Evolutionary conservation across 92 coral and sea anemone species (phyloP).

Genomic region (Zoanthus sociatus): DNA sequence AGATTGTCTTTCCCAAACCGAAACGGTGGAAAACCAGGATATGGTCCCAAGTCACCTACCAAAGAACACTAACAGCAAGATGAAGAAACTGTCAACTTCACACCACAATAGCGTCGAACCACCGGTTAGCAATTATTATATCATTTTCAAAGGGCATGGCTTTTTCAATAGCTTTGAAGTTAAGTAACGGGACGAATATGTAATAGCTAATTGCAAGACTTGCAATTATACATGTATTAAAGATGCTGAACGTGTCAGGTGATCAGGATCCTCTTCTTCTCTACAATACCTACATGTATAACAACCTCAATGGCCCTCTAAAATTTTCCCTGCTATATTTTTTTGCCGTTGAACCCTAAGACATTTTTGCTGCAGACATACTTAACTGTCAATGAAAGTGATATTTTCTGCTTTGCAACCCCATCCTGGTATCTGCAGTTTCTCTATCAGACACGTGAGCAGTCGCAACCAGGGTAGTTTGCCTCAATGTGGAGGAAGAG

Average conservation of each 20-base stretch:
- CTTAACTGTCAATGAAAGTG: not conserved
- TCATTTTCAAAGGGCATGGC: no score
- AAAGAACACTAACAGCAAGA: no score
- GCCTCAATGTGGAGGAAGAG: no score
- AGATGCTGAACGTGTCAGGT: not conserved
- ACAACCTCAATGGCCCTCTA: not conserved
- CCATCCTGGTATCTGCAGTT: not conserved
- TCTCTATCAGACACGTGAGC: not conserved
- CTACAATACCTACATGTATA: not conserved
- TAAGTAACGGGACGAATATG: not conserved
- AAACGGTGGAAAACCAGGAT: no score
- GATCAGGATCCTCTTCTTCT: not conserved
- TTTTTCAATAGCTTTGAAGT: no score
- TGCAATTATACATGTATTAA: not conserved
- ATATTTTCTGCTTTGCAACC: not conserved
- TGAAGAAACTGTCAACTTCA: no score
- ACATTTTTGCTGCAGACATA: not conserved
- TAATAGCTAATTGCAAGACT: not conserved
- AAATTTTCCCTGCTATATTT: not conserved
- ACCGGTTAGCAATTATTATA: no score
- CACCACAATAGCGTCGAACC: no score
- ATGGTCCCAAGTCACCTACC: no score
- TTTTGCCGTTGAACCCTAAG: not conserved
- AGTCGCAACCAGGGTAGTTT: not conserved
- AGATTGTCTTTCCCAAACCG: no score